These are phyloP conservation scores for Linhomoeus sp. DNA, from an alignment of 2,888 invertebrate genomes.

Conservation along the genomic window DNA sequence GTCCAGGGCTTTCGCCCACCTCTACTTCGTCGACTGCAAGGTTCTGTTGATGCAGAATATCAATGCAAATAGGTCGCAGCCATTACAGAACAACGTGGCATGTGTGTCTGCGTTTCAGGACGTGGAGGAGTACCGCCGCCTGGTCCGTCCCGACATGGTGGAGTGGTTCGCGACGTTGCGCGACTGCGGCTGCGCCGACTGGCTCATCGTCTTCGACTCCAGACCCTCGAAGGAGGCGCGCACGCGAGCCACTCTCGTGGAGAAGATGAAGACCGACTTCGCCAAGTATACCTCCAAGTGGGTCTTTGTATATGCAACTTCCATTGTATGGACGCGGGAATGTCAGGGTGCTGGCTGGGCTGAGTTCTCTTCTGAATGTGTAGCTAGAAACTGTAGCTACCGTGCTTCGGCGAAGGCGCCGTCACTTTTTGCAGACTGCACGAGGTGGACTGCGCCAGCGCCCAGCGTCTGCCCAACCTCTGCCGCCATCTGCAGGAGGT, in stretches of 20 bases:
- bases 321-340: background rate
- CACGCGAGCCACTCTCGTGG: background rate
- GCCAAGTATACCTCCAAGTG: background rate
- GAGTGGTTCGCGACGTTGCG: slow-evolving; percentile 3
- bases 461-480: background rate
- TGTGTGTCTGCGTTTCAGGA: background rate
- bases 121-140: background rate
- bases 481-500: background rate
- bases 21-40: background rate
- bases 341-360: background rate
- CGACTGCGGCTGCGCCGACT: slow-evolving; percentile 1
- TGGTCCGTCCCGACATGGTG: background rate
- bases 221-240: background rate
- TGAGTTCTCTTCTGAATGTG: no score
- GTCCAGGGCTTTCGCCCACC: background rate
- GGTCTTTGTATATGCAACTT: background rate
- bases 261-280: background rate
- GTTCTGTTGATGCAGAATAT: background rate
- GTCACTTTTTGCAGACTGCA: background rate
- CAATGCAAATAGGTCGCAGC: no score
- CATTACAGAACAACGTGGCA: no score
- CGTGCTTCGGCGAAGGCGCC: background rate
- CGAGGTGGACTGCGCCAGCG: background rate
- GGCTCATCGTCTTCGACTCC: slow-evolving; percentile 3
- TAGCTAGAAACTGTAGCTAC: no score